Percentiles rank a stretch among this genome's conserved stretches.
phyloP scores from a whole-genome alignment of 2,113 vertebrate genomes.

The Notarius quadriscutis region DNA sequence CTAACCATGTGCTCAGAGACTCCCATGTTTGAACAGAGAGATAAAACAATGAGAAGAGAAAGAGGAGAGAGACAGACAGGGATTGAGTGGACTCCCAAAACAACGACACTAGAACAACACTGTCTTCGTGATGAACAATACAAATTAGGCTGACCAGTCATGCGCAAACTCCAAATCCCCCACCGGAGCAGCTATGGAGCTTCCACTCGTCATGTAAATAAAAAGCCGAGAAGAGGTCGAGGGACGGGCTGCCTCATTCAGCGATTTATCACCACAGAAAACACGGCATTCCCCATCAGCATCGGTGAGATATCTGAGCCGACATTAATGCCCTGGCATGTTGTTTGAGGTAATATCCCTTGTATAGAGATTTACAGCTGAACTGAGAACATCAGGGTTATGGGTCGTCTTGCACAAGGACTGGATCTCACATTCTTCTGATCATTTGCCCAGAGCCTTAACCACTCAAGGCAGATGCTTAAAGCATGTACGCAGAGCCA shows the following conservation, averaged over 20 bases:
- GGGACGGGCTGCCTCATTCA: constrained; percentile 21
- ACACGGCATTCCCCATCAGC: constrained; percentile 26
- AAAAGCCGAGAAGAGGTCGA: constrained; percentile 8
- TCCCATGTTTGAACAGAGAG: constrained; percentile 28
- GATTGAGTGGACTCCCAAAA: constrained; percentile 18
- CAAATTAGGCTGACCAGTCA: constrained; percentile 52
- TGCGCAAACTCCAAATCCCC: constrained; percentile 48
- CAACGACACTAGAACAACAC: constrained; percentile 44
- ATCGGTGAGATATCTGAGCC: constrained; percentile 34
- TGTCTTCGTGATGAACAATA: constrained; percentile 48
- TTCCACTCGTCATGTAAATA: constrained; percentile 34
- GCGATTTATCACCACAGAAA: constrained; percentile 43
- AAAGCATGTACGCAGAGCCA: too few species aligned
- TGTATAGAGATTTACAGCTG: background rate
- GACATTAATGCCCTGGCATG: constrained; percentile 3
- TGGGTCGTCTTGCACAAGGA: background rate
- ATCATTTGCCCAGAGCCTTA: background rate
- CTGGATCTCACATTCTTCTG: background rate
- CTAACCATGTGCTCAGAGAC: constrained; percentile 7
- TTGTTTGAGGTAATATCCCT: constrained; percentile 28
- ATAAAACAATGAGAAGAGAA: constrained; percentile 10
- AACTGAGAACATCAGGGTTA: background rate
- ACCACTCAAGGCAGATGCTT: too few species aligned
- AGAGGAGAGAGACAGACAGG: constrained; percentile 9
- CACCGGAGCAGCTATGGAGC: constrained; percentile 19